Conservation (phyloP, 2,113 vertebrate species). For the Mesocricetus auratus region DNA sequence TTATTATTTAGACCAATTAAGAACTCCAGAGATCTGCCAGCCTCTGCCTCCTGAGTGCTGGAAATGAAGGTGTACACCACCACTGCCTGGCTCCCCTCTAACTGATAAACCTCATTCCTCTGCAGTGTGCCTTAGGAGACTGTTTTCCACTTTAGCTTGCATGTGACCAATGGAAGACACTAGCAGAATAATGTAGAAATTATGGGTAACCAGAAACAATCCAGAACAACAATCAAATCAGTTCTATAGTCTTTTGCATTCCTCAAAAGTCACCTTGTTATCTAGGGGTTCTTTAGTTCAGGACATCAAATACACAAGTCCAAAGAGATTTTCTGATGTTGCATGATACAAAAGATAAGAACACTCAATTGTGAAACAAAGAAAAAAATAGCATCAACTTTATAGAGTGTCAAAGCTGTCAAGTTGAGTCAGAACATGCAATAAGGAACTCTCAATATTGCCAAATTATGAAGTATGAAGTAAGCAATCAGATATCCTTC, state of each 20-base stretch:
- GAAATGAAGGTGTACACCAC: too few species aligned
- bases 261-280: constrained; percentile 15
- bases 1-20: too few species aligned
- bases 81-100: not conserved
- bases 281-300: not conserved
- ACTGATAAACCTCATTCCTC: not conserved
- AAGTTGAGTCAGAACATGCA: not conserved
- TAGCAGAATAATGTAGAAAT: not conserved
- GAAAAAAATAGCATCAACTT: not conserved
- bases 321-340: not conserved
- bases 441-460: not conserved
- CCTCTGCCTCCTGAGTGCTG: too few species aligned
- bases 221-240: not conserved
- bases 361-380: not conserved
- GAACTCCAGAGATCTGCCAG: too few species aligned
- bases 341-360: not conserved
- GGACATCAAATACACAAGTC: not conserved
- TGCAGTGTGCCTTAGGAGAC: not conserved
- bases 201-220: not conserved
- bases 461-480: not conserved
- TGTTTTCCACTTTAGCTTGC: not conserved
- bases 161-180: not conserved
- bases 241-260: not conserved
- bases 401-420: not conserved
- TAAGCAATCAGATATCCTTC: not conserved